Percentiles rank a stretch among this genome's conserved stretches.
Conservation (phyloP, 1,140 invertebrate species). For the Teleopsis dalmanni region DNA sequence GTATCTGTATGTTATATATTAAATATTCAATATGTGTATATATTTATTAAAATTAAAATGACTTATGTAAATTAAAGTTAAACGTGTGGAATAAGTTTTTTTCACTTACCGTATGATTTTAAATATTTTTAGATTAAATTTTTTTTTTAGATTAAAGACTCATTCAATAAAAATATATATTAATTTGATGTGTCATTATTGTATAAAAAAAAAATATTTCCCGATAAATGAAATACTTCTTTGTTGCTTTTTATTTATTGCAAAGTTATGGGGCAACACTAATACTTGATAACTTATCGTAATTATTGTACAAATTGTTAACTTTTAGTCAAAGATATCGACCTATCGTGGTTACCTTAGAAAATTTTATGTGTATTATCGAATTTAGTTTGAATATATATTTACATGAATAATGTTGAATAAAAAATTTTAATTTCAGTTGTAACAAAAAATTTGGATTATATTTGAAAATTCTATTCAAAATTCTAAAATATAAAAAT, state of each 20-base stretch:
- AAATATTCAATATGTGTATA: too few relatives aligned
- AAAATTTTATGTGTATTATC: background rate
- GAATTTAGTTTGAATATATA: slow-evolving; percentile 1
- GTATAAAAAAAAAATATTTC: background rate
- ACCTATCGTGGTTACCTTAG: background rate
- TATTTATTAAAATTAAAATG: too few relatives aligned
- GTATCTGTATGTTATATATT: too few relatives aligned
- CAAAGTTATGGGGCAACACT: background rate
- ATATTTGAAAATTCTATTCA: slow-evolving; percentile 3
- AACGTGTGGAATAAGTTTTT: too few relatives aligned
- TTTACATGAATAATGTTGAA: slow-evolving; percentile 3
- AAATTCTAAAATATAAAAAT: slow-evolving; percentile 15
- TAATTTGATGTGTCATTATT: too few relatives aligned
- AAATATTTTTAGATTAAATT: too few relatives aligned
- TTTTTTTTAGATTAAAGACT: too few relatives aligned
- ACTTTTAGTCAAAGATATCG: background rate
- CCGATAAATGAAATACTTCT: background rate
- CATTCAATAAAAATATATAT: too few relatives aligned
- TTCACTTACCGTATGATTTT: too few relatives aligned
- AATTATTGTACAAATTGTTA: background rate
- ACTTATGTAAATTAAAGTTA: too few relatives aligned
- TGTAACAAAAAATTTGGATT: background rate
- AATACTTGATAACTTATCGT: background rate
- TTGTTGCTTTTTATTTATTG: background rate
- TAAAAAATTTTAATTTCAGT: background rate